Base-by-base conservation (phyloP, 2,797 vertebrate species). In the Aphelocoma californica region DNA sequence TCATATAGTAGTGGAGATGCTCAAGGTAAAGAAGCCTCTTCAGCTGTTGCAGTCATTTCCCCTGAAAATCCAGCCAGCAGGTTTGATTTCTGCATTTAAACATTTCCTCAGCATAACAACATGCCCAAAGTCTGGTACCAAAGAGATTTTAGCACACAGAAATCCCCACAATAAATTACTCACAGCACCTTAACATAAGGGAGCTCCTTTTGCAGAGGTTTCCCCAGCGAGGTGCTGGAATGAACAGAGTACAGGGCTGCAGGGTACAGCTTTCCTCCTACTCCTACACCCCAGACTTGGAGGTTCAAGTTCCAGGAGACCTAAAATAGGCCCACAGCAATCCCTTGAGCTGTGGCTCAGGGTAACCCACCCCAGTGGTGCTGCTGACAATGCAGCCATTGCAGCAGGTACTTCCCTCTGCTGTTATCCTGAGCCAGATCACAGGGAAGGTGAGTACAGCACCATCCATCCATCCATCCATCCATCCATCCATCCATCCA, bases 281-380 rank as follows among this genome's bases (percentile, higher is more conserved):
- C 3, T 45, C 44, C 54, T 50, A 50, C 34, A 64, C 45, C 12
- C 20, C 28, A 77, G 40, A 54, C 13, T 34, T 36, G 45, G 26
- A 67, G 19, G 8, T 36, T n/a, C 10, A 5, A 25, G 12, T 78
- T 47, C 42, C 51, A 73, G 18, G 10, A 25, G 23, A 34, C 48
- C 17, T 65, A 42, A 65, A 61, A 45, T 13, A 19, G 13, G 26
- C 42, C 36, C 5, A 8, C 14, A 71, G 28, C 2, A 3, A 57
- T 36, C 18, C 38, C 18, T 66, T 0, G 0, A 66, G 44, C n/a
- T 66, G 16, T 1, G 2, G n/a, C 4, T 4, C 42, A 42, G n/a
- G 28, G 40, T 42, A 24, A 50, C 15, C 31, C 18, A 18, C 8
- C 2, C 8, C 66, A 53, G 40, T 31, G 16, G 29, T n/a, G 25